Conservation (phyloP, 2,797 vertebrate species). For the Gambusia yucatana region DNA sequence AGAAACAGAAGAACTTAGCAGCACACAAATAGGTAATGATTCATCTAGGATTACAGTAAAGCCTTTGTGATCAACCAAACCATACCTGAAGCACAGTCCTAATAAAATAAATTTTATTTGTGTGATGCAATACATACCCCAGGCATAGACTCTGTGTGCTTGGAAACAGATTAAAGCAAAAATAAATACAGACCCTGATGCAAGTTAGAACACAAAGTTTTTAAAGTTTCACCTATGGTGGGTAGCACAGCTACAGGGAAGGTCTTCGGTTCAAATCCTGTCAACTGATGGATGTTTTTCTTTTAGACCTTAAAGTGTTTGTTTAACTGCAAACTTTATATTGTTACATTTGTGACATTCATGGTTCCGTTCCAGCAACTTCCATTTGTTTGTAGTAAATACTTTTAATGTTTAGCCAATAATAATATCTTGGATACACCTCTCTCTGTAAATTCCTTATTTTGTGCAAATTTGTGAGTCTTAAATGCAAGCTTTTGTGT, state of each 20-base stretch:
- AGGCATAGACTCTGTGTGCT: not conserved
- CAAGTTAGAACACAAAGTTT: not conserved
- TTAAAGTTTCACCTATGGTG: not conserved
- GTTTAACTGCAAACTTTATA: not conserved
- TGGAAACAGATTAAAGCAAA: constrained; percentile 4
- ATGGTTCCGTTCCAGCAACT: not conserved
- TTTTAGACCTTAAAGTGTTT: not conserved
- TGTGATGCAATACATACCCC: not conserved
- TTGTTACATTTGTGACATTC: not conserved
- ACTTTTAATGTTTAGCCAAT: not conserved
- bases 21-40: constrained; percentile 17
- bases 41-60: constrained; percentile 15
- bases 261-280: not conserved
- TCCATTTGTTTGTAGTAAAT: no score
- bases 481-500: not conserved
- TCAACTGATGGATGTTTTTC: not conserved
- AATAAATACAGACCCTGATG: not conserved
- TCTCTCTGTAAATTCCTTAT: not conserved
- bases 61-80: constrained; percentile 13
- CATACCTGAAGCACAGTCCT: constrained; percentile 6
- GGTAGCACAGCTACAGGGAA: not conserved
- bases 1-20: constrained; percentile 18
- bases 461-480: not conserved
- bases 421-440: not conserved
- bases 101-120: not conserved